Base-by-base conservation (phyloP, 92 coral and sea anemone genomes). In the Plumapathes pennacea region DNA sequence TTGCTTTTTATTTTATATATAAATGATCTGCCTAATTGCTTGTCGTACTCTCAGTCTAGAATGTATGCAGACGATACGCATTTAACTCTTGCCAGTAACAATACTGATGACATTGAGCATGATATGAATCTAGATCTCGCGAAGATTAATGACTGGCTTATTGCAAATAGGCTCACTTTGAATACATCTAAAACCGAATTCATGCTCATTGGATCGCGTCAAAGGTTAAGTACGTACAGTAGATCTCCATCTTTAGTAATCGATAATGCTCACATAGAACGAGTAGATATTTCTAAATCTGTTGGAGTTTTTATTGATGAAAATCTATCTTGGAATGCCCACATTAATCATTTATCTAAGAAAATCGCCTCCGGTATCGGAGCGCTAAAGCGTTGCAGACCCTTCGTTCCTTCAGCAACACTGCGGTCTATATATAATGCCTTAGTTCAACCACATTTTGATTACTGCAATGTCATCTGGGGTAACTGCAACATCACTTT, bases 21-120 rank as follows among this genome's bases (percentile, higher is more conserved):
- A 44, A 44, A 61, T 29, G 28, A 28, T 21, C 69, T 44, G 18
- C 40, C 58, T 10, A 43, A 45, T 32, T 46, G 34, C 18, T 12
- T 44, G 27, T 28, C n/a, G 27, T 23, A 61, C 36, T 61, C 57
- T 26, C 55, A 44, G 46, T 38, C 69, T n/a, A 61, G 69, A 46
- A 44, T 61, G 41, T 61, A 61, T 46, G 69, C 69, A 27, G 41
- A 61, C 46, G 56, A 47, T 39, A 47, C 37, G 23, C 46, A 57
- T 62, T 30, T 62, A 32, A 46, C 70, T 36, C 47, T 23, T 62
- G 70, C 70, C 30, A 33, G 70, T 32, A 62, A 33, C 32, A 57
- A 62, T 41, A 38, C 34, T 38, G 57, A 48, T 15, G 57, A 31
- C 29, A 62, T 62, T 31, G 36, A 62, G 33, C 27, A 36, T 38